Evolutionary conservation across 2,888 invertebrate genomes (phyloP), one percentile per base, ranked within the genome.

Genomic region (Cryptocephalus primarius): DNA sequence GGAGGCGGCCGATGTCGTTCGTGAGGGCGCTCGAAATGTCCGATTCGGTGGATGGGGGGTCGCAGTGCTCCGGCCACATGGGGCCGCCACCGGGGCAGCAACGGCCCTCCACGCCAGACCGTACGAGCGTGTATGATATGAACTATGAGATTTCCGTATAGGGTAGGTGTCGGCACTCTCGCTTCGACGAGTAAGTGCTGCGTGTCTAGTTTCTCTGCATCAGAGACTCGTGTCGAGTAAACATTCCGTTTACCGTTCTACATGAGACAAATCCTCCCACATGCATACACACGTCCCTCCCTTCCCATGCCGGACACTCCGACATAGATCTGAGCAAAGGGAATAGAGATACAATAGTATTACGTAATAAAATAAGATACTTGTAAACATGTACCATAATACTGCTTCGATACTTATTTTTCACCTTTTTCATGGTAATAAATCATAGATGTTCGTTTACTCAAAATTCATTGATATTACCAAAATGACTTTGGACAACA

Each of bases 141-240:
- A 92, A 90, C 76, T 91, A 92, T 72, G 92, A 92, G 73, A 92
- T 92, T 75, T 90, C 90, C 59, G 91, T 92, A 78, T 92, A 87
- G 88, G 69, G 67, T 55, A 74, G 70, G 68, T 70, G 70, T 66
- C 65, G 68, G 67, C 68, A 69, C 64, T 66, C 64, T 51, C 62
- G 60, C 55, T 56, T 54, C 50, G 64, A 58, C 62, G 66, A 67
- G 57, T 65, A 66, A 67, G 67, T 36, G 22, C 22, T 67, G 67
- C 66, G 48, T 53, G 45, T 52, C 47, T 56, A 53, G 60, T 61
- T 63, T 63, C 64, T 66, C 66, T 66, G 66, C 61, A 66, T 66
- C 66, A 66, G 66, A 66, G 66, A 64, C 57, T 13, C 40, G 14
- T 36, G 40, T 44, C 38, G 32, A 48, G 57, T 56, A 55, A 57